Conservation (phyloP, 2,797 vertebrate genomes). For the Sebastes steindachneri region DNA sequence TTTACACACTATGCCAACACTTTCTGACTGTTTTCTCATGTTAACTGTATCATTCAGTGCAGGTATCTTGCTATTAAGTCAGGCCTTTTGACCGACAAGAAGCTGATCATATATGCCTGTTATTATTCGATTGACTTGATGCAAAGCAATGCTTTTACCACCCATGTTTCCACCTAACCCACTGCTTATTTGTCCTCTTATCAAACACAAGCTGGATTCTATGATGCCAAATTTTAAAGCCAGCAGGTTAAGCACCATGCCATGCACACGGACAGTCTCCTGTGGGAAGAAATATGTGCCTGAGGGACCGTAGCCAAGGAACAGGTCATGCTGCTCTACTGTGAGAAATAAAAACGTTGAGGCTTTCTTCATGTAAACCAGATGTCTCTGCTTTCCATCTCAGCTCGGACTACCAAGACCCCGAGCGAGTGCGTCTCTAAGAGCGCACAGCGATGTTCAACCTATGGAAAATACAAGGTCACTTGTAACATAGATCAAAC, state of each 20-base stretch:
- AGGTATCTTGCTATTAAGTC: not conserved
- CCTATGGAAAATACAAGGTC: conserved; percentile 42
- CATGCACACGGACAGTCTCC: conserved; percentile 67
- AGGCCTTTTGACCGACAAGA: not conserved
- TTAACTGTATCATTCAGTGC: not conserved
- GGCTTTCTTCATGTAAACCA: conserved; percentile 84
- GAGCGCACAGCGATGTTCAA: conserved; percentile 20
- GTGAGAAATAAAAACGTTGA: conserved; percentile 76
- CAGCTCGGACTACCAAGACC: conserved; percentile 52
- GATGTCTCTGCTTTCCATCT: conserved; percentile 80
- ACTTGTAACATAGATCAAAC: conserved; percentile 15
- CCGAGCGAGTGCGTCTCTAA: conserved; percentile 35
- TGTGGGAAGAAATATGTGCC: conserved; percentile 80
- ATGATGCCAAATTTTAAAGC: conserved; percentile 18
- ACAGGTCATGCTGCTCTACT: conserved; percentile 79
- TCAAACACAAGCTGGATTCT: conserved; percentile 32
- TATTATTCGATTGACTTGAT: not conserved
- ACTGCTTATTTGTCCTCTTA: conserved; percentile 7
- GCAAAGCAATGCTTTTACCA: conserved; percentile 1
- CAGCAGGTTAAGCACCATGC: conserved; percentile 57
- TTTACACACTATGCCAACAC: not conserved
- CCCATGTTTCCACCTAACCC: not conserved
- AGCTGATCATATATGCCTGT: conserved; percentile 10
- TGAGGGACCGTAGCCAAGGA: conserved; percentile 76
- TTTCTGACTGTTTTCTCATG: not conserved